These are phyloP conservation scores for Astropecten irregularis DNA, from an alignment of 53 echinoderm and acorn worm genomes.

Conservation along the genomic window DNA sequence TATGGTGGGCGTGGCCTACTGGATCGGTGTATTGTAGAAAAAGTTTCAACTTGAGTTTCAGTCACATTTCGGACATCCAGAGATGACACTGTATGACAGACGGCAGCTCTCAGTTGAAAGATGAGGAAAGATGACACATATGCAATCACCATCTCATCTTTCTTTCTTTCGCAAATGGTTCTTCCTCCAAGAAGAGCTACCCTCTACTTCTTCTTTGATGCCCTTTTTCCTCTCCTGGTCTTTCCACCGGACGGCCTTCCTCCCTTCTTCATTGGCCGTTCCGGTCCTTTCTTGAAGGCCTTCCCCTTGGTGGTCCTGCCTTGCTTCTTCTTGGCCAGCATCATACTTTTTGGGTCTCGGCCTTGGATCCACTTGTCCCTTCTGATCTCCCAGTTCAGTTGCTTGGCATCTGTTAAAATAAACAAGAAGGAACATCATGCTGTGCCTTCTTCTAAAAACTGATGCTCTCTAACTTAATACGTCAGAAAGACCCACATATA, in stretches of 20 bases:
- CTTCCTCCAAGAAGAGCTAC: neutral
- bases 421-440: neutral
- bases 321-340: conserved; percentile 44
- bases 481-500: no score
- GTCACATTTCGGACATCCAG: no score
- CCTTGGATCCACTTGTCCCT: conserved; percentile 91
- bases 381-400: conserved; percentile 90
- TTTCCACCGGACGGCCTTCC: conserved; percentile 16
- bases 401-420: conserved; percentile 72
- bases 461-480: no score
- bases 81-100: no score
- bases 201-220: neutral
- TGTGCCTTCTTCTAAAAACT: no score
- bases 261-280: neutral
- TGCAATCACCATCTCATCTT: no score
- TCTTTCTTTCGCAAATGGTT: no score
- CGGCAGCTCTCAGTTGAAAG: no score
- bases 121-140: no score
- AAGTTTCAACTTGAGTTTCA: no score
- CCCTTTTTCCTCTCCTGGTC: neutral
- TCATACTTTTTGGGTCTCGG: conserved; percentile 73
- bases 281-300: conserved; percentile 33
- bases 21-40: no score
- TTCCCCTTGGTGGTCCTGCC: conserved; percentile 47
- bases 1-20: no score